A percentile compares a stretch with the other conserved stretches of the same genome.
Evolutionary conservation across 2,113 vertebrate species (phyloP).

Genomic region (Heptranchias perlo): DNA sequence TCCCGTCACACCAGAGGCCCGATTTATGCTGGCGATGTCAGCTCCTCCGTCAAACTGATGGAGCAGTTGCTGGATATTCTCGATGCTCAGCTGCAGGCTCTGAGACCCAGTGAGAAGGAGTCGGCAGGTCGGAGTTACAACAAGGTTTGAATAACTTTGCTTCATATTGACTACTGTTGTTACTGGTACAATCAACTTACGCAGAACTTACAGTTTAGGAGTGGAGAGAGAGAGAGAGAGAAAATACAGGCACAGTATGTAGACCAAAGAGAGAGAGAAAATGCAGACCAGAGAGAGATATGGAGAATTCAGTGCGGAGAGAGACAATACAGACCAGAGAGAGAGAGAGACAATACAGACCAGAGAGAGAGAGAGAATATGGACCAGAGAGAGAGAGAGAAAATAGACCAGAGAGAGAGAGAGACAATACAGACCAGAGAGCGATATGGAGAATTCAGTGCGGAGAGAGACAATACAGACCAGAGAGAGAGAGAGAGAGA

Average conservation of each 20-base stretch:
- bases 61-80: constrained; percentile 90
- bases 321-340: neutral
- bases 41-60: constrained; percentile 82
- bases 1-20: constrained; percentile 81
- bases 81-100: constrained; percentile 83
- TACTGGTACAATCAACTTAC: too few relatives aligned
- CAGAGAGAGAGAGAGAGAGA: too few relatives aligned
- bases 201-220: neutral
- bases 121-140: constrained; percentile 83
- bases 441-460: too few relatives aligned
- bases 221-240: neutral
- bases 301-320: neutral
- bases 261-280: neutral
- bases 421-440: too few relatives aligned
- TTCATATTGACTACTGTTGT: neutral
- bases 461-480: too few relatives aligned
- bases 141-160: constrained; percentile 60
- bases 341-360: neutral
- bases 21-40: constrained; percentile 87
- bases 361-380: neutral
- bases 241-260: neutral
- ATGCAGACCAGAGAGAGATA: neutral
- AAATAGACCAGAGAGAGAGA: too few relatives aligned
- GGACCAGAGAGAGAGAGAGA: neutral
- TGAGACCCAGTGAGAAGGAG: constrained; percentile 81